phyloP scores from a whole-genome alignment of 1,140 invertebrate genomes.

The Drosophila watanabei region DNA sequence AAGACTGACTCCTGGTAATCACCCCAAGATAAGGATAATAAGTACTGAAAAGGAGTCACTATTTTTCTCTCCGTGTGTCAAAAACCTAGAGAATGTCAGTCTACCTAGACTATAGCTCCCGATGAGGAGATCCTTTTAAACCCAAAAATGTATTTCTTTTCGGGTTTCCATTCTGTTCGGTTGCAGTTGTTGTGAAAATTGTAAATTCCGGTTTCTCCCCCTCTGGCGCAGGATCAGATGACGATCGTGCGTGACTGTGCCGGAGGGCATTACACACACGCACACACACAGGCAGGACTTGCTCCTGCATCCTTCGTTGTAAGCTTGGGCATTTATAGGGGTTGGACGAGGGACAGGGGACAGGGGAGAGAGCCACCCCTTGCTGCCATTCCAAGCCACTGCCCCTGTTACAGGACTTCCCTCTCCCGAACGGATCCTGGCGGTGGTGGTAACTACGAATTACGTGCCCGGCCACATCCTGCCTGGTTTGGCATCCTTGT shows the following conservation, averaged over 20 bases:
- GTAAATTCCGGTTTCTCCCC: conserved; percentile 72
- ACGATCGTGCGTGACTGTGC: conserved; percentile 76
- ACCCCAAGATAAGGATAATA: background rate
- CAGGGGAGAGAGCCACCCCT: conserved; percentile 37
- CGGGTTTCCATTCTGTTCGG: background rate
- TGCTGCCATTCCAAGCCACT: conserved; percentile 21
- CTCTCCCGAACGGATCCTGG: conserved; percentile 33
- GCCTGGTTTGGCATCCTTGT: conserved; percentile 49
- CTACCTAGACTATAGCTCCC: conserved; percentile 15
- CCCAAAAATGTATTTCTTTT: conserved; percentile 17
- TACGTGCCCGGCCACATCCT: conserved; percentile 74
- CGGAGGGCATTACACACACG: conserved; percentile 42
- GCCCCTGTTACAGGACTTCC: conserved; percentile 61
- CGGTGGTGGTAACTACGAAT: conserved; percentile 14
- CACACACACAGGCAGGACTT: background rate
- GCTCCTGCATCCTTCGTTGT: conserved; percentile 47
- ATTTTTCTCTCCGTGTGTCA: conserved; percentile 18
- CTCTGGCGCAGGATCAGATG: conserved; percentile 59
- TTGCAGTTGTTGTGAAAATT: conserved; percentile 62
- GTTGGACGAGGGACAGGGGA: conserved; percentile 48
- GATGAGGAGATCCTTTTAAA: conserved; percentile 12
- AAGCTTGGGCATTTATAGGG: conserved; percentile 78
- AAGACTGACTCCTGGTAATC: background rate
- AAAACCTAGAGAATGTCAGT: conserved; percentile 23
- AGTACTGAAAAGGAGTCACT: background rate